phyloP scores from a whole-genome alignment of 2,113 vertebrate species.

The Cottus gobio region DNA sequence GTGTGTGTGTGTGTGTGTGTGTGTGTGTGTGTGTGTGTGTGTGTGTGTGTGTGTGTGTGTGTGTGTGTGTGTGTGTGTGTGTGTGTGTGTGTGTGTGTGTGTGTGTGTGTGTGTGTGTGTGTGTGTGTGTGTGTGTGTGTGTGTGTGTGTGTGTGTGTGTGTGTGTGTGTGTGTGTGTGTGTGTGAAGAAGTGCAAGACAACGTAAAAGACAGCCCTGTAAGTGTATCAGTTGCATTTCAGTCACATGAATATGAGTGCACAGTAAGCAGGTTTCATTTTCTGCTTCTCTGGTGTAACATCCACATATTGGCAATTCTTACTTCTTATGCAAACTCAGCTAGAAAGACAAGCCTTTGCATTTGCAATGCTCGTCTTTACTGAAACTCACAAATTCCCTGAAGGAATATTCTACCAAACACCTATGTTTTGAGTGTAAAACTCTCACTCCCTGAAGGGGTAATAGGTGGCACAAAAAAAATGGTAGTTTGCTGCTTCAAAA shows the following conservation, averaged over 20 bases:
- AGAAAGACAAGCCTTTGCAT: slow-evolving; percentile 2
- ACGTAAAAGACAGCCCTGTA: neutral
- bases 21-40: neutral
- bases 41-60: slow-evolving; percentile 8
- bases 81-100: neutral
- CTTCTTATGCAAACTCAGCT: slow-evolving; percentile 23
- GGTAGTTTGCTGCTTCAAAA: neutral
- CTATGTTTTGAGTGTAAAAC: slow-evolving; percentile 1
- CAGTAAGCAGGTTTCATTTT: slow-evolving; percentile 32
- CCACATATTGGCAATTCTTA: neutral
- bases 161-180: neutral
- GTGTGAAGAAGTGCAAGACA: neutral
- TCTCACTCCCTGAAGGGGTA: neutral
- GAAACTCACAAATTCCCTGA: slow-evolving; percentile 32
- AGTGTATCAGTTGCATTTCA: slow-evolving; percentile 17
- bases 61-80: neutral
- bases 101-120: neutral
- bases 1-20: neutral
- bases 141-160: slow-evolving; percentile 4
- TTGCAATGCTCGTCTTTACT: neutral
- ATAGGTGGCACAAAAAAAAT: neutral
- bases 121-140: neutral
- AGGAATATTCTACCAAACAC: slow-evolving; percentile 18
- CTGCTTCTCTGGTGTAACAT: slow-evolving; percentile 22
- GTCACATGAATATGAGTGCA: slow-evolving; percentile 30